Conservation (phyloP, 2,113 vertebrate genomes). For the Piaya cayana region DNA sequence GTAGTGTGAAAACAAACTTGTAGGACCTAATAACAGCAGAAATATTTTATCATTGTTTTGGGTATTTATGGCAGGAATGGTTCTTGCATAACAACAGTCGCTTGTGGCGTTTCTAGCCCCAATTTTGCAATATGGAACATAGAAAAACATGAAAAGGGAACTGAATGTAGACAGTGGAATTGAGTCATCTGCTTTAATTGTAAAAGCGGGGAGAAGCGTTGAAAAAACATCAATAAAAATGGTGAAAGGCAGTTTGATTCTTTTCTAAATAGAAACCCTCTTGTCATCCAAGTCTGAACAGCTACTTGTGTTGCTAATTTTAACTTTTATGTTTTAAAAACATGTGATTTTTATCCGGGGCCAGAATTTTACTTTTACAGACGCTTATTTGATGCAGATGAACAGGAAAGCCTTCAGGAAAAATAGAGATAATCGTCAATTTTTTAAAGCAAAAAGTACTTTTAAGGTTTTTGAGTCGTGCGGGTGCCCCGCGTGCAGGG, state of each 20-base stretch:
- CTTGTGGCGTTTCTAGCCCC: not conserved
- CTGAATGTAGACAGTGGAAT: conserved; percentile 52
- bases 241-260: conserved; percentile 59
- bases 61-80: conserved; percentile 31
- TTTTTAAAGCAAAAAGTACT: conserved; percentile 50
- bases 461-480: conserved; percentile 20
- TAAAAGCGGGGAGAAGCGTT: conserved; percentile 54
- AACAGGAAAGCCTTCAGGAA: conserved; percentile 58
- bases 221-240: conserved; percentile 56
- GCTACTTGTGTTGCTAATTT: conserved; percentile 66
- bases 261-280: conserved; percentile 28
- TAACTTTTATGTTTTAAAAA: conserved; percentile 67
- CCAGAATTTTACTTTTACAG: conserved; percentile 66
- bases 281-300: conserved; percentile 65
- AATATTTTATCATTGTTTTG: conserved; percentile 60
- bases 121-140: conserved; percentile 60
- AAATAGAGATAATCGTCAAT: conserved; percentile 47
- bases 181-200: conserved; percentile 56
- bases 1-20: conserved; percentile 63
- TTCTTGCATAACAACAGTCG: conserved; percentile 35
- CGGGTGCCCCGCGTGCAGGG: not conserved
- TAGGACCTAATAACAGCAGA: conserved; percentile 49
- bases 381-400: conserved; percentile 62
- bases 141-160: conserved; percentile 60
- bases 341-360: conserved; percentile 68